These are phyloP conservation scores for Okapia johnstoni DNA, from an alignment of 2,113 vertebrate genomes.

Conservation along the genomic window DNA sequence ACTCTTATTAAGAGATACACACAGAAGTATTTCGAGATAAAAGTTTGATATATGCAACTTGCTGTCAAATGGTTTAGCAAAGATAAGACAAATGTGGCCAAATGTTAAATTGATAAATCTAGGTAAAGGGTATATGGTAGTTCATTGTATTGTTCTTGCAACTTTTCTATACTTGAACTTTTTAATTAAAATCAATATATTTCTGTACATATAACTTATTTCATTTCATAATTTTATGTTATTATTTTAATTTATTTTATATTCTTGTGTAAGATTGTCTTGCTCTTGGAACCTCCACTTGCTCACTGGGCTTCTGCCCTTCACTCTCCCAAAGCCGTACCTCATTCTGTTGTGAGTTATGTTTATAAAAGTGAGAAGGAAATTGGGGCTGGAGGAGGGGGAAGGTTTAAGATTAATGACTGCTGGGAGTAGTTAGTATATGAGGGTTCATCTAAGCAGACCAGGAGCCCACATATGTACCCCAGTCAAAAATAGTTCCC, in stretches of 20 bases:
- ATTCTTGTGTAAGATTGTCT: background rate
- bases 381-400: background rate
- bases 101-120: conserved; percentile 12
- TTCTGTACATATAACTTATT: background rate
- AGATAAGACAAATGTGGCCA: background rate
- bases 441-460: background rate
- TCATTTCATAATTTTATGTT: background rate
- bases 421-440: background rate
- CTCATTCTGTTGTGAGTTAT: background rate
- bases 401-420: background rate
- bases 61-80: background rate
- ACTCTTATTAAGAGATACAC: background rate
- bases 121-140: background rate
- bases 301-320: background rate
- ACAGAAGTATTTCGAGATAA: background rate
- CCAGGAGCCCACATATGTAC: background rate
- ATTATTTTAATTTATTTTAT: background rate
- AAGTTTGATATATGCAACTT: background rate
- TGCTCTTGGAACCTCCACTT: background rate
- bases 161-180: background rate
- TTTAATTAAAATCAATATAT: background rate
- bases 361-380: background rate
- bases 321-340: background rate
- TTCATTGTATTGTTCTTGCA: background rate
- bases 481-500: background rate